Evolutionary conservation across 2,888 invertebrate species (phyloP), one percentile per base, ranked within the genome.

Genomic region (Pterostichus niger): DNA sequence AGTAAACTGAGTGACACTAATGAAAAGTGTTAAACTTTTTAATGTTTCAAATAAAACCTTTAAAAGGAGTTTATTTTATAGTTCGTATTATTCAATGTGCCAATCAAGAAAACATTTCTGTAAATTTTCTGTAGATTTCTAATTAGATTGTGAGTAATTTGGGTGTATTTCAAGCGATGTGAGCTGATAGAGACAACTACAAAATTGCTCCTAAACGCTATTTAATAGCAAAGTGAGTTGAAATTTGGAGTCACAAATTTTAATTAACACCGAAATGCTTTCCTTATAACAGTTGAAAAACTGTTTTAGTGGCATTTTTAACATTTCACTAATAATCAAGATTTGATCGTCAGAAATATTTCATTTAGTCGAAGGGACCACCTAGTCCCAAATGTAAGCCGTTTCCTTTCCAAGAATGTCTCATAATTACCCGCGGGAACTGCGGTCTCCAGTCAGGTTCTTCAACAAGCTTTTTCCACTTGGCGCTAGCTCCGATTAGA

Each of bases 311-410:
- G 84, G 84, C 85, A 86, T 86, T 86, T 86, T 85, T 85, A 80
- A 84, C 83, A 86, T 86, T 86, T 86, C 85, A 86, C 85, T 85
- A 85, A 86, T 86, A 85, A 85, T 75, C 73, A 44, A 49, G 76
- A 54, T 35, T 71, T 59, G 44, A 82, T 82, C 82, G 44, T 17
- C 24, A 49, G 81, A 82, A 82, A 59, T 76, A 73, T 81, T 59
- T 44, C 44, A 46, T 31, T 40, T 40, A 40, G 40, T 40, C 44
- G 11, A 49, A 44, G 40, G 81, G 81, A 81, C 81, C 81, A 80
- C 80, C 80, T 46, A 6, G 24, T 15, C 33, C 54, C 71, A 71
- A 68, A 40, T n/a, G 46, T 49, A 15, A 73, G 75, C 49, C 35
- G 77, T 54, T 56, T 56, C 54, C 54, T 77, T 77, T 75, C 52